Base-by-base conservation (phyloP, 2,888 invertebrate species). In the Sylvicola fuscatus region DNA sequence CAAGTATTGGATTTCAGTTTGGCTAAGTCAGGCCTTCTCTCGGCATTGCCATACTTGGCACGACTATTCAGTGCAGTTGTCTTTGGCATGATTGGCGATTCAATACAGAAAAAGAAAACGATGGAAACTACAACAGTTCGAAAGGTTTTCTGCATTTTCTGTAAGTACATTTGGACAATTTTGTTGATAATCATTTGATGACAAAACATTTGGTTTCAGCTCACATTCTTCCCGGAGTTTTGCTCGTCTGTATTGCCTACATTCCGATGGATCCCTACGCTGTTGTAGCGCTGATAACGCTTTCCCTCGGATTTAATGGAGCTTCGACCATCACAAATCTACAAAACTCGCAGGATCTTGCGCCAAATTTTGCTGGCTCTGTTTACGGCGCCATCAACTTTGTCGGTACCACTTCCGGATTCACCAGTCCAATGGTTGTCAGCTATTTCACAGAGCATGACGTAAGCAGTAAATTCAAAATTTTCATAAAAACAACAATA, bases 381-480 rank as follows among this genome's bases (percentile, higher is more conserved):
- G 51, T 81, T 8, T 74, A 75, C 43, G 79, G 79, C 5, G 70
- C 79, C 2, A 75, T 77, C 36, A 81, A 78, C 49, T 74, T 75
- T 38, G 56, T 79, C 40, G 80, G 77, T 13, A 69, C 71, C 34
- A 64, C 69, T 1, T 66, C 78, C 1, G 79, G 78, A 10, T 72
- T 81, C 41, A 68, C 80, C 37, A 64, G 76, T n/a, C 72, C 79
- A 0, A 56, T 71, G 40, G 58, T 76, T 39, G 75, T 77, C 14
- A 79, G 76, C 37, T 63, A 64, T 42, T 60, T 70, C 8, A 67
- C 66, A 8, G 54, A 62, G 38, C 62, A 60, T 45, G 52, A 58
- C 43, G 70, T 68, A 51, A 62, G 63, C 55, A 37, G 37, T 33
- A 33, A 33, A 30, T 8, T 6, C n/a, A 30, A n/a, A n/a, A n/a